Percentiles rank a stretch among this genome's conserved stretches.
Conservation (phyloP, 1,140 invertebrate genomes). For the Paralvinella palmiformis region DNA sequence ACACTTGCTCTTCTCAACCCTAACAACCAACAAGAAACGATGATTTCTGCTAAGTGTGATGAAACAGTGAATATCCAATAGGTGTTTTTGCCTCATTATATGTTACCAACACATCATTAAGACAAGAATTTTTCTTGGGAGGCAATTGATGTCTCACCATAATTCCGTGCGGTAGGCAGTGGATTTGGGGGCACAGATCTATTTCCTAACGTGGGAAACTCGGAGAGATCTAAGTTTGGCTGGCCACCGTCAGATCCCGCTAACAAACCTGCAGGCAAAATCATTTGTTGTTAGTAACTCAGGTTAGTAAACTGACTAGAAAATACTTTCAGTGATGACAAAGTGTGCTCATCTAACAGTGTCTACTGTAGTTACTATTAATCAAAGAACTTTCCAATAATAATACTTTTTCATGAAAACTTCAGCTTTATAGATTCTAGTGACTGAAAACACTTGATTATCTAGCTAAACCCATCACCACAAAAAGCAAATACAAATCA, state of each 20-base stretch:
- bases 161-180: neutral
- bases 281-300: neutral
- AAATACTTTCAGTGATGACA: neutral
- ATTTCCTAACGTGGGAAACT: conserved; percentile 13
- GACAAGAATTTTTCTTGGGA: neutral
- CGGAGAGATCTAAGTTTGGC: neutral
- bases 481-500: no score
- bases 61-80: neutral
- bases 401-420: no score
- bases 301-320: neutral
- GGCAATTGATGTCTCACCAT: neutral
- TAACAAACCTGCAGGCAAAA: neutral
- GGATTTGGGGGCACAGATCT: neutral
- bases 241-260: neutral
- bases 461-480: no score
- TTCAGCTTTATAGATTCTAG: no score
- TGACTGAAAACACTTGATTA: no score
- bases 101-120: neutral
- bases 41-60: neutral
- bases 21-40: neutral
- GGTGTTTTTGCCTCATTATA: neutral
- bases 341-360: neutral
- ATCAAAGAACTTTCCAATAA: no score
- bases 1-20: neutral
- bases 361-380: no score